phyloP scores from a whole-genome alignment of 1,140 invertebrate genomes.

The Musca vetustissima region DNA sequence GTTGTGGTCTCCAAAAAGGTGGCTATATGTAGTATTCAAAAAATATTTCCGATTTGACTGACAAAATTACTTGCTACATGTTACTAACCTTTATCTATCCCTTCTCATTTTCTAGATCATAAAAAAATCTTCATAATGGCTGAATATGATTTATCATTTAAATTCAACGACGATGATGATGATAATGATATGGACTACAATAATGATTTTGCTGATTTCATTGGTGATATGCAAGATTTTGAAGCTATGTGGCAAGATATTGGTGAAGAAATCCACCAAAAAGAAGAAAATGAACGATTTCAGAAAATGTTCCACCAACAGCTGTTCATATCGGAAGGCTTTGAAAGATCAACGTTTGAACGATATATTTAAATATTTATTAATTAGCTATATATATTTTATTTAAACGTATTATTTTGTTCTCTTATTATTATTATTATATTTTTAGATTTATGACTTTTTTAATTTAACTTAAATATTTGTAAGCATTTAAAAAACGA shows the following conservation, averaged over 20 bases:
- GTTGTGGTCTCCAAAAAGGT: too few relatives aligned
- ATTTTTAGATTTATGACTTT: not conserved
- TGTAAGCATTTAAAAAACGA: too few relatives aligned
- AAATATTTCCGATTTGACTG: too few relatives aligned
- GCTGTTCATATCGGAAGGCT: not conserved
- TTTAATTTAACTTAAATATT: too few relatives aligned
- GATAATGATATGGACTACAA: conserved; percentile 29
- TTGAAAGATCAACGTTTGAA: not conserved
- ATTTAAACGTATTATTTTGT: not conserved
- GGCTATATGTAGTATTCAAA: too few relatives aligned
- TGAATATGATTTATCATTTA: conserved; percentile 41
- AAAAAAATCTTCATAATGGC: conserved; percentile 26
- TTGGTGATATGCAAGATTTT: conserved; percentile 35
- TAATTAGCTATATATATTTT: not conserved
- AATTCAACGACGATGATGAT: conserved; percentile 41
- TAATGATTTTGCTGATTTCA: conserved; percentile 31
- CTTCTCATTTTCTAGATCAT: too few relatives aligned
- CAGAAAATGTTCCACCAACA: conserved; percentile 21
- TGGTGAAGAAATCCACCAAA: conserved; percentile 35
- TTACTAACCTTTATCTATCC: too few relatives aligned
- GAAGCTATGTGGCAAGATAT: conserved; percentile 42
- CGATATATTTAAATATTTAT: conserved; percentile 6
- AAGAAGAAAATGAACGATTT: conserved; percentile 8
- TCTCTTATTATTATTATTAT: not conserved
- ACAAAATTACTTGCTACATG: too few relatives aligned